These are phyloP conservation scores for Triplophysa yarkandensis DNA, from an alignment of 2,797 vertebrate genomes.

Conservation along the genomic window DNA sequence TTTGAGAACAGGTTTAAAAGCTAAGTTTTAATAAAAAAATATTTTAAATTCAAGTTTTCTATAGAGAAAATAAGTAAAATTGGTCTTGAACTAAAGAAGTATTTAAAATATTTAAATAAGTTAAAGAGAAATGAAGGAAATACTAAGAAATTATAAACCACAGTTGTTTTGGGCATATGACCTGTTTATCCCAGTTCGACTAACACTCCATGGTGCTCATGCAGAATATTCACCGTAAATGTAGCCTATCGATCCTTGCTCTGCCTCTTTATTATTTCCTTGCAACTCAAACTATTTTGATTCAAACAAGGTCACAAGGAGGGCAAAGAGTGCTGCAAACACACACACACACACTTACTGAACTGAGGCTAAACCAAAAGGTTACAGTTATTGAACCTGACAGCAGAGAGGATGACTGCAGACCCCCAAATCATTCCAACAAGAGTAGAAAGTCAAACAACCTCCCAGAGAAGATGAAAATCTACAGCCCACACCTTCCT, in stretches of 20 bases:
- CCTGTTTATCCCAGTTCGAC: not conserved
- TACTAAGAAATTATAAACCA: not conserved
- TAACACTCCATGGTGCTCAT: not conserved
- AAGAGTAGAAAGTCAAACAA: slow-evolving; percentile 13
- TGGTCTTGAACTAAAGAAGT: not conserved
- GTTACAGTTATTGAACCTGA: slow-evolving; percentile 3
- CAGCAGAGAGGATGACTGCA: not conserved
- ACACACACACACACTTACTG: not conserved
- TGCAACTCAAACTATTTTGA: slow-evolving; percentile 2
- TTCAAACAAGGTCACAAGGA: slow-evolving; percentile 17
- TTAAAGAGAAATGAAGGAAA: not conserved
- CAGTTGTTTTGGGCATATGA: not conserved
- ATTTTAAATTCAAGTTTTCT: no score
- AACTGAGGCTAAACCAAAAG: not conserved
- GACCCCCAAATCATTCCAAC: slow-evolving; percentile 19
- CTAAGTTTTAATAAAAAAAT: no score
- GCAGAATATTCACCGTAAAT: not conserved
- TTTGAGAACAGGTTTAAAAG: no score
- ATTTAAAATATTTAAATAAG: not conserved
- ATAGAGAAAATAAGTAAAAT: not conserved
- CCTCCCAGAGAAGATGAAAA: not conserved
- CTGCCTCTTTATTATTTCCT: not conserved
- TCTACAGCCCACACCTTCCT: slow-evolving; percentile 5
- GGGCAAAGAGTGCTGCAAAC: not conserved
- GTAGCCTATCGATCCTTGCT: not conserved